Evolutionary conservation across 2,113 vertebrate species (phyloP).

Genomic region (Cervus canadensis): DNA sequence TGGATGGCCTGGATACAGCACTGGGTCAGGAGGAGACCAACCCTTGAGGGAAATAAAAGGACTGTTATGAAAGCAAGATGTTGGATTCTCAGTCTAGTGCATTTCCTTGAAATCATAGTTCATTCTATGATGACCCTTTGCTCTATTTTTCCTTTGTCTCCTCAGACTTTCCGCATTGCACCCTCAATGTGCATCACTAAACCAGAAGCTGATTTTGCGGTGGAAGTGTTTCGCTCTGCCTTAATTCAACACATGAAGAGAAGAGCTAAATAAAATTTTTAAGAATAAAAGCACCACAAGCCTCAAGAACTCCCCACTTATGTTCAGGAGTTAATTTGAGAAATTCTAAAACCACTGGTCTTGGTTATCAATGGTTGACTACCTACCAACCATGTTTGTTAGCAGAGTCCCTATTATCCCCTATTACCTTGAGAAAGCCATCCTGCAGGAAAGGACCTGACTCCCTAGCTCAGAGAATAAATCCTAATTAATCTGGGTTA

Average conservation of each 20-base stretch:
- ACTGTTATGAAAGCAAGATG: not conserved
- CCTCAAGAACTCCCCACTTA: not conserved
- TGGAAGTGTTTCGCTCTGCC: slow-evolving; percentile 86
- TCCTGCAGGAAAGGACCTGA: not conserved
- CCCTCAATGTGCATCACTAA: slow-evolving; percentile 94
- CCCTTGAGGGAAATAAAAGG: not conserved
- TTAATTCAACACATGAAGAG: slow-evolving; percentile 82
- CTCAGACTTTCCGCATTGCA: slow-evolving; percentile 91
- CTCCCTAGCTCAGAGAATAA: not conserved
- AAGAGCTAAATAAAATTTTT: slow-evolving; percentile 30
- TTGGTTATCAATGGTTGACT: not conserved
- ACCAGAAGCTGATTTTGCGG: slow-evolving; percentile 88
- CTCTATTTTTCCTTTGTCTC: not conserved
- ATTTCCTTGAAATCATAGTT: not conserved
- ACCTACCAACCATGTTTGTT: not conserved
- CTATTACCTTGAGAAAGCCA: not conserved
- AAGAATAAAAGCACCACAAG: not conserved
- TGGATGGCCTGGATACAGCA: not conserved
- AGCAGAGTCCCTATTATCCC: not conserved
- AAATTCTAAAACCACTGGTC: not conserved
- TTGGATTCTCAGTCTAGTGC: not conserved
- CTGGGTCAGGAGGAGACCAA: not conserved
- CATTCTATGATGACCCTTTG: not conserved
- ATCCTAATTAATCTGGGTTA: not conserved
- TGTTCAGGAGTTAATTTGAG: not conserved